Evolutionary conservation across 2,113 vertebrate species (phyloP).

Genomic region (Mixornis gularis): DNA sequence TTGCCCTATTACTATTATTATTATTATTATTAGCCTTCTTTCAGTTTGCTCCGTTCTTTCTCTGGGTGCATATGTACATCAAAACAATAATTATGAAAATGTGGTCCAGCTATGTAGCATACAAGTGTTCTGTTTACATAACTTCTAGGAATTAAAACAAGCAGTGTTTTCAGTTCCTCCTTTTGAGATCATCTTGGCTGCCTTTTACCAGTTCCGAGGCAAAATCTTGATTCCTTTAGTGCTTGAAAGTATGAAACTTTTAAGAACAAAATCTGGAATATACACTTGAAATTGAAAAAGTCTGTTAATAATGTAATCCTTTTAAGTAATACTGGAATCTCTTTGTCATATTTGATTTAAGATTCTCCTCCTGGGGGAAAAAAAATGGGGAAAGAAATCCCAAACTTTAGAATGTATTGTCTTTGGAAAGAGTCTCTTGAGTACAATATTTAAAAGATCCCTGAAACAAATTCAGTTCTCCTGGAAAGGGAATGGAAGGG

Average conservation of each 20-base stretch:
- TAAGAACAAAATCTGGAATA: background rate
- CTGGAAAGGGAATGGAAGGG: background rate
- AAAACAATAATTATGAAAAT: background rate
- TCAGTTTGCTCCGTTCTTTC: background rate
- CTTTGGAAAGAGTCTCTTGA: background rate
- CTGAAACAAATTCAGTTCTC: background rate
- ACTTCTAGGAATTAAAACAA: background rate
- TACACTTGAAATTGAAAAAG: background rate
- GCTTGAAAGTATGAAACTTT: background rate
- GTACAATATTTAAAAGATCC: background rate
- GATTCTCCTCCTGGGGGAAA: accelerated
- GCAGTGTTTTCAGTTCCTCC: background rate
- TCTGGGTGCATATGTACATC: background rate
- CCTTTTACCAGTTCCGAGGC: background rate
- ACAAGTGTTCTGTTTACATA: background rate
- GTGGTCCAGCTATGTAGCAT: background rate
- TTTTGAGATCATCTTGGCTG: background rate
- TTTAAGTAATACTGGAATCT: background rate
- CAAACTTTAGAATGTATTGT: background rate
- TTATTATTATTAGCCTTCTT: background rate
- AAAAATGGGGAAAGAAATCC: background rate
- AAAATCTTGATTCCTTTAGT: background rate
- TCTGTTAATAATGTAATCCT: background rate
- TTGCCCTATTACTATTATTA: background rate
- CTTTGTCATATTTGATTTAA: background rate